Evolutionary conservation across 2,797 vertebrate species (phyloP).

Genomic region (Scolopax bukidnonensis): DNA sequence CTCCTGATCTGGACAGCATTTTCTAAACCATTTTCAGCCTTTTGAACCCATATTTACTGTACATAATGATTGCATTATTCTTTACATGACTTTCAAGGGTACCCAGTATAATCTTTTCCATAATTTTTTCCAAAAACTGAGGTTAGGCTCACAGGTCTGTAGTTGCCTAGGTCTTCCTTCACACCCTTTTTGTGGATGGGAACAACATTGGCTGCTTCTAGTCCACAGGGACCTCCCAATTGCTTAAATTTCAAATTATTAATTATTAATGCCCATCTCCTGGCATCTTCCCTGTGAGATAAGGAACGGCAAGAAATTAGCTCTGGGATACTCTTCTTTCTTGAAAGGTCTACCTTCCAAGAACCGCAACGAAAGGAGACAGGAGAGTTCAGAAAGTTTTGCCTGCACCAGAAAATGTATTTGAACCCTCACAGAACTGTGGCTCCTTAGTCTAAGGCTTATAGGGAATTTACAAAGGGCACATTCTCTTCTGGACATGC

Average conservation of each 20-base stretch:
- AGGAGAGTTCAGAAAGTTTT: neutral
- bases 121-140: neutral
- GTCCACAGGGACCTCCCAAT: neutral
- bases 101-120: neutral
- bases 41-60: neutral
- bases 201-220: neutral
- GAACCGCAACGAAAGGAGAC: neutral
- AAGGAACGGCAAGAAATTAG: neutral
- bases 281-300: neutral
- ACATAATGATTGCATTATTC: neutral
- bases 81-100: neutral
- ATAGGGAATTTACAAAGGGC: conserved; percentile 48
- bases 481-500: conserved; percentile 61
- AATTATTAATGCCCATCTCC: neutral
- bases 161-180: neutral
- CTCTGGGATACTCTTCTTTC: neutral
- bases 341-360: neutral
- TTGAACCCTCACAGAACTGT: conserved; percentile 25
- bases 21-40: neutral
- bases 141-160: neutral
- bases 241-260: neutral
- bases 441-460: conserved; percentile 39
- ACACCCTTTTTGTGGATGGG: neutral
- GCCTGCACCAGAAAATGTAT: neutral
- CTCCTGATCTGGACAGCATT: neutral